Evolutionary conservation across 37 sponge, comb jelly and placozoan genomes (phyloP).

Genomic region (Chondrilla cf. caribensis): DNA sequence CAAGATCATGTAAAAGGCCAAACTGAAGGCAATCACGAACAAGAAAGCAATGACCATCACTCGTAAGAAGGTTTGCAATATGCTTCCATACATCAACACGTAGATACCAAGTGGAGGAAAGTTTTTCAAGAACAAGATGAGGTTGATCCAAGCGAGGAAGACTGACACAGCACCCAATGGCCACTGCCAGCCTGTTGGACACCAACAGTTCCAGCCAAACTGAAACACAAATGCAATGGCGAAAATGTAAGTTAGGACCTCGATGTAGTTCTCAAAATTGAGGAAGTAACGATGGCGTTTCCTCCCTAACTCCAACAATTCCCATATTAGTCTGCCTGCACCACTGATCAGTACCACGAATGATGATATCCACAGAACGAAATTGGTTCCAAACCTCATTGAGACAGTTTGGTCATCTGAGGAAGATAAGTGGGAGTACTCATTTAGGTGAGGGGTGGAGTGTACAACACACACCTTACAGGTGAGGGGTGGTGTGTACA

Average conservation of each 20-base stretch:
- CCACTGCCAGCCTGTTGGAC: slow-evolving; percentile 71
- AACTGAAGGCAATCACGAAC: slow-evolving; percentile 82
- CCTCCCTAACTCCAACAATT: background rate
- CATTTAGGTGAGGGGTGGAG: no score
- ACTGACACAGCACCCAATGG: slow-evolving; percentile 80
- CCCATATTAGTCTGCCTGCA: background rate
- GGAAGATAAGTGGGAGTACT: no score
- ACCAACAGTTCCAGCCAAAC: slow-evolving; percentile 23
- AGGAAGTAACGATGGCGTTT: slow-evolving; percentile 24
- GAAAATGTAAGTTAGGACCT: slow-evolving; percentile 24
- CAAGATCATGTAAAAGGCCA: slow-evolving; percentile 91
- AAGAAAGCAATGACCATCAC: slow-evolving; percentile 66
- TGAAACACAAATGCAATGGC: slow-evolving; percentile 51
- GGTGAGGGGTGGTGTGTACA: no score
- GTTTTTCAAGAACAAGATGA: slow-evolving; percentile 72
- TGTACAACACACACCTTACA: background rate
- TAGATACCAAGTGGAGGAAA: slow-evolving; percentile 85
- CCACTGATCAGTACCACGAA: background rate
- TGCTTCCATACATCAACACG: slow-evolving; percentile 92
- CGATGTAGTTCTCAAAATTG: slow-evolving; percentile 63
- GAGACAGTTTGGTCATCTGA: background rate
- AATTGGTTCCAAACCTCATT: background rate
- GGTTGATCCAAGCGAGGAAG: slow-evolving; percentile 83
- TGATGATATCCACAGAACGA: background rate
- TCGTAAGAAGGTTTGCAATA: slow-evolving; percentile 84